Evolutionary conservation across 2,888 invertebrate genomes (phyloP), one percentile per base, ranked within the genome.

Genomic region (Epirrita christyi): DNA sequence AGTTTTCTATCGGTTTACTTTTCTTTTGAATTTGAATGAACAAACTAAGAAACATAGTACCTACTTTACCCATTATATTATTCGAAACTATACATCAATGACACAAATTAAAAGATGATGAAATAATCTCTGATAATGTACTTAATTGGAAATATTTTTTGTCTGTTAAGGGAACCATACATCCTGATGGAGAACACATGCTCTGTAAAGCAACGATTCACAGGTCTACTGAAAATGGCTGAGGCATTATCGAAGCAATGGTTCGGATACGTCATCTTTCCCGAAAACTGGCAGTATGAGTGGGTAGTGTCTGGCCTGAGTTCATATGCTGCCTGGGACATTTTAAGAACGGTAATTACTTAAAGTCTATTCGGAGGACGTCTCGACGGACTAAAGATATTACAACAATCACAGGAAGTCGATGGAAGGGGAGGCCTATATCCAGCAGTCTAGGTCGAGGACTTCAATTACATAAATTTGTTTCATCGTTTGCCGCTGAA

Each of bases 201-300:
- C 59, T 85, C 81, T 14, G 70, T 77, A n/a, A 85, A 56, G 72
- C 94, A 83, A 84, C 93, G 81, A 65, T 86, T 67, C 75, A 92
- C 65, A 36, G 83, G 77, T 0, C 84, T 93, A 0, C 73, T 92
- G 0, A 88, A 92, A 3, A 91, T 94, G 34, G 93, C 94, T 0
- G 94, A 96, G 75, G 95, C 95, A 57, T 84, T 95, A 58, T 86
- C 95, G 0, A 95, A 94, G 63, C 94, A 94, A 80, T 95, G 95
- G 95, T 95, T 95, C 68, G 95, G 95, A 4, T 93, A 93, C 69
- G 84, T 93, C 8, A 83, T 95, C 6, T 93, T 91, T 14, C 92
- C 93, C 0, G 79, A 89, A 40, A 95, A 94, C 90, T 95, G 94
- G 94, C 80, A 87, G 5, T 86, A 86, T 58, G 86, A 93, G n/a